Base-by-base conservation (phyloP, 1,140 invertebrate species). In the Cydia pomonella region DNA sequence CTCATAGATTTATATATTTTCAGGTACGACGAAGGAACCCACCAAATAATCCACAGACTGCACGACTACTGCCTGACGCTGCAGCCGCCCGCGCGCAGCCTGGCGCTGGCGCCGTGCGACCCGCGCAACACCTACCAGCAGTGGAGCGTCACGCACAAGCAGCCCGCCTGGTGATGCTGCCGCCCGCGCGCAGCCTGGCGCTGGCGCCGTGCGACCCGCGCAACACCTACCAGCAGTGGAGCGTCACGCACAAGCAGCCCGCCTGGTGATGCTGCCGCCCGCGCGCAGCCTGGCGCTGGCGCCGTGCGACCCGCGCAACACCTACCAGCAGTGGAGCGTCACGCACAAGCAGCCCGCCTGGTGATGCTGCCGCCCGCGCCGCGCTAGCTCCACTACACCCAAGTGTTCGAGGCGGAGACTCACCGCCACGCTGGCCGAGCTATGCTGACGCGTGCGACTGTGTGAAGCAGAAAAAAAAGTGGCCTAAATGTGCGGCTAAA, bases 161-260 rank as follows among this genome's bases (percentile, higher is more conserved):
- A 95, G 76, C 96, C 97, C 0, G 95, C 94, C 66, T 97, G 95
- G 95, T 95, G 92, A n/a, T 98, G 33, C 96, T 97, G 94, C 97
- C 97, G 0, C 95, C 96, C 86, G 96, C 95, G n/a, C 95, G 95
- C 75, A 95, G 96, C 71, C 86, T 98, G 10, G 96, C 95, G 16
- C 88, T 98, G 63, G 95, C 96, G 80, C 95, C 96, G 0, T 98
- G 97, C 89, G 97, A 98, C 91, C 90, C 95, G 27, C 95, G 97
- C 80, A 97, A 98, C 88, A 96, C 96, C 44, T 98, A 97, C 92
- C 97, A 98, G 81, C 96, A 98, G 85, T 98, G 97, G 97, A 94
- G 94, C 50, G 98, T 98, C 86, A 95, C 96, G 83, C 95, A 96
- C 87, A 95, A 97, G 73, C 95, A 95, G 76, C 96, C 97, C 0